These are phyloP conservation scores for Branchinecta lynchi DNA, from an alignment of 1,140 invertebrate genomes.

Conservation along the genomic window DNA sequence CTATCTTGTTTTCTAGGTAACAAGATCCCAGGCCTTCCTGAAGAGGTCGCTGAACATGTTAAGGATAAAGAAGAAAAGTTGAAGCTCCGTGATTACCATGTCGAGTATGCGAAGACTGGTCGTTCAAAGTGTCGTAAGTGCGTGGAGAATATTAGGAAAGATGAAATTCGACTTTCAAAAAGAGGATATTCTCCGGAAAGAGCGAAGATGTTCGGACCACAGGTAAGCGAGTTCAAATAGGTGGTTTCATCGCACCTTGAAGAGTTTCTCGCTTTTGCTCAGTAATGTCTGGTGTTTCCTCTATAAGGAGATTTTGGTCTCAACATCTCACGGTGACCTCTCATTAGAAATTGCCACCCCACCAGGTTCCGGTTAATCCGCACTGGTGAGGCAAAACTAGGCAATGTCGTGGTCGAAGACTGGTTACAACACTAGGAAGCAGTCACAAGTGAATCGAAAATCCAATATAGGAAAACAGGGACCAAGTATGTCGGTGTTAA, in stretches of 20 bases:
- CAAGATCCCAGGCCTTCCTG: neutral
- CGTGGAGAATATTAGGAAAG: slow-evolving; percentile 67
- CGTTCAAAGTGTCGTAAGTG: slow-evolving; percentile 66
- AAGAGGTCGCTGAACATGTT: slow-evolving; percentile 18
- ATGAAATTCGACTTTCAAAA: slow-evolving; percentile 63
- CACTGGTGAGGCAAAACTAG: too few species aligned
- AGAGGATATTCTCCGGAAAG: slow-evolving; percentile 69
- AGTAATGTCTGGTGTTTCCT: too few species aligned
- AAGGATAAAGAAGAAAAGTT: slow-evolving; percentile 35
- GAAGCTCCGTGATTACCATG: slow-evolving; percentile 47
- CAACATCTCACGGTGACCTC: too few species aligned
- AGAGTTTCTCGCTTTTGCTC: too few species aligned
- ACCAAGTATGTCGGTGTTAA: too few species aligned
- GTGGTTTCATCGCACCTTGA: neutral
- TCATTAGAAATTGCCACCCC: too few species aligned
- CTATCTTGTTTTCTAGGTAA: neutral
- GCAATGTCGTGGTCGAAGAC: too few species aligned
- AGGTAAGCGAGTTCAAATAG: neutral
- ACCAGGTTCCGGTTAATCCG: too few species aligned
- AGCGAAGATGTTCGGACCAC: slow-evolving; percentile 54
- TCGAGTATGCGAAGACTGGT: slow-evolving; percentile 80
- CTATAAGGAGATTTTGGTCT: too few species aligned
- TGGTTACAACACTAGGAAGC: too few species aligned
- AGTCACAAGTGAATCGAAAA: too few species aligned
- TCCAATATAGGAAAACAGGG: too few species aligned